Percentiles rank a stretch among this genome's conserved stretches.
Evolutionary conservation across 2,113 vertebrate genomes (phyloP).

Genomic region (Megaceryle maxima): DNA sequence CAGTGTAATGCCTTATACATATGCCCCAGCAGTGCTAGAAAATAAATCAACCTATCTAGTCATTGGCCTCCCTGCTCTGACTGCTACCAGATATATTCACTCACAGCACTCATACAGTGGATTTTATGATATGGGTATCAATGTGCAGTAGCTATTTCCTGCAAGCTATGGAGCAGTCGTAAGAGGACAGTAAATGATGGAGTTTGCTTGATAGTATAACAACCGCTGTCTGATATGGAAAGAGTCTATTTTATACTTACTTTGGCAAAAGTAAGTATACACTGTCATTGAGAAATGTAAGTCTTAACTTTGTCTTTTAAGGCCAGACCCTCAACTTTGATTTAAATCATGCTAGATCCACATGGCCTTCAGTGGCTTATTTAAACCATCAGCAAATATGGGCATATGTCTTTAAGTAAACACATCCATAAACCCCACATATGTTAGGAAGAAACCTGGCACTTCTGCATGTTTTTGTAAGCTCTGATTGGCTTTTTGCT

Average conservation of each 20-base stretch:
- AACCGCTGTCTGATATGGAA: background rate
- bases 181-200: background rate
- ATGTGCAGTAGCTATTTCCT: background rate
- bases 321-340: background rate
- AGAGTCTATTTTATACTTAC: background rate
- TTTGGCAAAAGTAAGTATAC: background rate
- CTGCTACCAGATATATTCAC: background rate
- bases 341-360: background rate
- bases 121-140: background rate
- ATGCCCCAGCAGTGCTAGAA: background rate
- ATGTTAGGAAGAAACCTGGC: background rate
- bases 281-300: background rate
- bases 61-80: background rate
- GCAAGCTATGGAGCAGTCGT: background rate
- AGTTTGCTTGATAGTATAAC: background rate
- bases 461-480: background rate
- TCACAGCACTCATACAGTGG: background rate
- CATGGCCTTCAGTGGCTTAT: background rate
- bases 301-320: background rate
- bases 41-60: background rate
- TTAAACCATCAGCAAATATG: background rate
- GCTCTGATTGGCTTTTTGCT: background rate
- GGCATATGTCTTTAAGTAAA: background rate
- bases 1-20: background rate
- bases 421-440: background rate